Evolutionary conservation across 35 echinoderm and acorn worm species (phyloP), one percentile per base, ranked within the genome.

Genomic region (Ophioderma brevispina): DNA sequence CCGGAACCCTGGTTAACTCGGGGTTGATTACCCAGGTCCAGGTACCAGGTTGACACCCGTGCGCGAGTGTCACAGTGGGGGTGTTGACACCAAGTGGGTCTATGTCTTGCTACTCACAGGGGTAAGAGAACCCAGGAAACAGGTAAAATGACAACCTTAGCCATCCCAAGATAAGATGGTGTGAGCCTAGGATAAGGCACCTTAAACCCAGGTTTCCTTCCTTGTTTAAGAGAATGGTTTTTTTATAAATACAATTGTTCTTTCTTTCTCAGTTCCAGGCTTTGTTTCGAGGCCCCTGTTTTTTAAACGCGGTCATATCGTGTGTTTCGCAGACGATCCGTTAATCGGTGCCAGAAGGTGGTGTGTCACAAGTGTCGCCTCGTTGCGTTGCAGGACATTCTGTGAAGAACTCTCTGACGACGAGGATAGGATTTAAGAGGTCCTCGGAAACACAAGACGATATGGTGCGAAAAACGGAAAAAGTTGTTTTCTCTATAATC

Each of bases 281-380:
- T 28, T 77, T 96, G 8, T 90, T 96, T 77, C 86, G 94, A 55
- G 92, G 82, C 11, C 80, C 55, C 25, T 96, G 94, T n/a, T n/a
- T 64, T 32, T 41, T 28, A 82, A 80, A 36, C 93, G 94, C 77
- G 77, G 84, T 15, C 87, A 85, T 76, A 96, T 82, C 75, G 46
- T 88, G 31, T 96, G 87, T 40, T 43, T 96, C 77, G 94, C 94
- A 32, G 94, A 96, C 56, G 94, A 96, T 76, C 59, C 91, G 18
- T 78, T 96, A 10, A 93, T 93, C 28, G 94, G 94, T 31, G 38
- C 90, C 15, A 91, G 90, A 77, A 91, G 94, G 31, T 96, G 94
- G 94, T 96, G 94, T 81, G 91, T 93, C 83, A 96, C 93, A 89
- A 93, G 94, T 86, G 42, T 13, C 18, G 87, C 80, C 1, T 96